Evolutionary conservation across 1,140 invertebrate species (phyloP).

Genomic region (Drosophila chauvacae): DNA sequence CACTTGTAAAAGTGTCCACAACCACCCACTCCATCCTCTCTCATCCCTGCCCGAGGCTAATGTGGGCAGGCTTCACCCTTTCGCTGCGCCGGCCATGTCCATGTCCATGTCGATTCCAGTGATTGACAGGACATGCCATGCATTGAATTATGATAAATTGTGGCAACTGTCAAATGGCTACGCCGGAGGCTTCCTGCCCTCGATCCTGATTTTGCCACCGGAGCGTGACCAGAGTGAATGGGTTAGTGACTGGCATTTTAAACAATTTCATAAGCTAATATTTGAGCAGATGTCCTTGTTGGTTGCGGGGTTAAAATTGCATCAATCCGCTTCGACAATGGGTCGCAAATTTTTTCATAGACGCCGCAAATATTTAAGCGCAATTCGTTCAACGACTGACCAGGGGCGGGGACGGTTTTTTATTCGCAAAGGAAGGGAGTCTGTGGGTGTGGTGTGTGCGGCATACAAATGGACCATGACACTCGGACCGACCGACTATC

Average conservation of each 20-base stretch:
- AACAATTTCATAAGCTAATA: slow-evolving; percentile 79
- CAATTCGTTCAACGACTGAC: slow-evolving; percentile 48
- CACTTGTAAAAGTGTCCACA: slow-evolving; percentile 76
- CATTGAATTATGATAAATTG: slow-evolving; percentile 84
- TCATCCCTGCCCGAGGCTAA: slow-evolving; percentile 42
- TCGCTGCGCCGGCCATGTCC: slow-evolving; percentile 31
- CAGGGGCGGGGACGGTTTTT: neutral
- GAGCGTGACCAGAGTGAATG: slow-evolving; percentile 69
- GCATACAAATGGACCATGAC: slow-evolving; percentile 69
- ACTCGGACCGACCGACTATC: slow-evolving; percentile 54
- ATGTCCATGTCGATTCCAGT: slow-evolving; percentile 46
- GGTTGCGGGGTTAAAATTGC: slow-evolving; percentile 69
- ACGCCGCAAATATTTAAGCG: slow-evolving; percentile 58
- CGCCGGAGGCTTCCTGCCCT: slow-evolving; percentile 38
- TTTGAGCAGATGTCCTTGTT: slow-evolving; percentile 74
- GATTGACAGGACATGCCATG: slow-evolving; percentile 80
- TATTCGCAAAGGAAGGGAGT: neutral
- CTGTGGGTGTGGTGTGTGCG: slow-evolving; percentile 20
- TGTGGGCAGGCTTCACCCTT: slow-evolving; percentile 63
- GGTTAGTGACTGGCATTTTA: slow-evolving; percentile 69
- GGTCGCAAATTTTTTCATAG: slow-evolving; percentile 67
- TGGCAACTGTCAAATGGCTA: slow-evolving; percentile 78
- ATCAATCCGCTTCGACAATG: slow-evolving; percentile 58
- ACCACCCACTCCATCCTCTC: slow-evolving; percentile 3
- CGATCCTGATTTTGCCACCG: slow-evolving; percentile 10